phyloP scores from a whole-genome alignment of 2,113 vertebrate species.

The Cervus canadensis region DNA sequence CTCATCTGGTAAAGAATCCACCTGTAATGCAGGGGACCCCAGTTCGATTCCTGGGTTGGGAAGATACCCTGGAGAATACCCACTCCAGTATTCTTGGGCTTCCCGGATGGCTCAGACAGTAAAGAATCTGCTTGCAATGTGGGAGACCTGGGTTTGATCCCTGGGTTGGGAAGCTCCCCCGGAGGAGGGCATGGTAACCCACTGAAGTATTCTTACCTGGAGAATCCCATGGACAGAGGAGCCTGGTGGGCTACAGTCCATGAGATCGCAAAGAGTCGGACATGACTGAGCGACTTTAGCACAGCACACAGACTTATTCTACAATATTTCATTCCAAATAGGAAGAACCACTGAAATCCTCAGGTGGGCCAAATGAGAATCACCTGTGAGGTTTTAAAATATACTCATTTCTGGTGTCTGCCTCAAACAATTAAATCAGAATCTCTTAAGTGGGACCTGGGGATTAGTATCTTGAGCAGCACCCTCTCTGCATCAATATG shows the following conservation, averaged over 20 bases:
- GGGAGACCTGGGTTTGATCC: not conserved
- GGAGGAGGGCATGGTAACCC: not conserved
- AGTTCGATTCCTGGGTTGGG: not conserved
- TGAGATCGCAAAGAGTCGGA: not conserved
- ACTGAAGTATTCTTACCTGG: not conserved
- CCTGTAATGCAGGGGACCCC: not conserved
- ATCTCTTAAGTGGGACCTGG: not conserved
- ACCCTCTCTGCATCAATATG: not conserved
- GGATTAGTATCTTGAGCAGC: not conserved
- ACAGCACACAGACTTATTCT: not conserved
- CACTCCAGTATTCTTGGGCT: not conserved
- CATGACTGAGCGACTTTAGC: not conserved
- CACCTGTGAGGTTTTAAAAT: not conserved
- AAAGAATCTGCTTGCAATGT: not conserved
- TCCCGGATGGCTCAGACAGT: not conserved
- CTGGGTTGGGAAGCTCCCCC: not conserved
- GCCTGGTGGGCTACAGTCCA: not conserved
- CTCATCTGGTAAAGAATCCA: not conserved
- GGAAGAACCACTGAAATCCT: not conserved
- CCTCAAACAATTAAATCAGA: not conserved
- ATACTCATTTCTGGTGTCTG: not conserved
- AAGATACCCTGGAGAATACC: not conserved
- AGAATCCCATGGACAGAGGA: not conserved
- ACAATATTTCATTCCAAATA: not conserved
- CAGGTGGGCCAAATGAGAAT: not conserved